Evolutionary conservation across 2,113 vertebrate genomes (phyloP).

Genomic region (Solenodon paradoxus): DNA sequence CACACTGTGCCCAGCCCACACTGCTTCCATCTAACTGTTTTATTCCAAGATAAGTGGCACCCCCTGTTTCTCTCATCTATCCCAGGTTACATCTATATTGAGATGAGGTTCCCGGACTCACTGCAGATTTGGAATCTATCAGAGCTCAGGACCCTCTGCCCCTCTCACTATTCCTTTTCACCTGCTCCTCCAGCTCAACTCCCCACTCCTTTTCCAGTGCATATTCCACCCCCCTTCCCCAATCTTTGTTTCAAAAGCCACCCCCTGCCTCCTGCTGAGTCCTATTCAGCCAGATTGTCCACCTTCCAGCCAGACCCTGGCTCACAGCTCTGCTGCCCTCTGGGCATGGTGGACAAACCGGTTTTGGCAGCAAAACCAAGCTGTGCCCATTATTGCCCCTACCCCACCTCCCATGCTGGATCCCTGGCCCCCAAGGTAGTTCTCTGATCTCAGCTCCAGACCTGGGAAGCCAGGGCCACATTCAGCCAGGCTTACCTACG

Average conservation of each 20-base stretch:
- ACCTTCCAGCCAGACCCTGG: not conserved
- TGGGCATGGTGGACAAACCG: not conserved
- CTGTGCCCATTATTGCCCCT: not conserved
- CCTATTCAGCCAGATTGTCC: not conserved
- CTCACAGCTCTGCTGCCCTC: not conserved
- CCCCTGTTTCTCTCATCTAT: not conserved
- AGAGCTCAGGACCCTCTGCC: not conserved
- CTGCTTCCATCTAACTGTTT: not conserved
- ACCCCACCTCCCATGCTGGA: no score
- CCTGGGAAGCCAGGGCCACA: not conserved
- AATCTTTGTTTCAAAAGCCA: conserved; percentile 44
- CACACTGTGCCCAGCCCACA: not conserved
- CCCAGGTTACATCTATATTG: not conserved
- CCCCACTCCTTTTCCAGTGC: not conserved
- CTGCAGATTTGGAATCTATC: not conserved
- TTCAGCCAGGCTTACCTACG: not conserved
- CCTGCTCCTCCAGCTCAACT: not conserved
- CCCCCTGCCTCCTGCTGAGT: not conserved
- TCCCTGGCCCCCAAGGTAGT: no score
- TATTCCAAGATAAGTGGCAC: not conserved
- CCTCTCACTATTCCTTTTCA: not conserved
- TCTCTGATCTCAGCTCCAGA: conserved; percentile 6
- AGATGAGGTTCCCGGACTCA: not conserved
- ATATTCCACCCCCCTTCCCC: not conserved
- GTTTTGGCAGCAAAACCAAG: not conserved